Base-by-base conservation (phyloP, 92 coral and sea anemone genomes). In the Umimayanthus kanabou region DNA sequence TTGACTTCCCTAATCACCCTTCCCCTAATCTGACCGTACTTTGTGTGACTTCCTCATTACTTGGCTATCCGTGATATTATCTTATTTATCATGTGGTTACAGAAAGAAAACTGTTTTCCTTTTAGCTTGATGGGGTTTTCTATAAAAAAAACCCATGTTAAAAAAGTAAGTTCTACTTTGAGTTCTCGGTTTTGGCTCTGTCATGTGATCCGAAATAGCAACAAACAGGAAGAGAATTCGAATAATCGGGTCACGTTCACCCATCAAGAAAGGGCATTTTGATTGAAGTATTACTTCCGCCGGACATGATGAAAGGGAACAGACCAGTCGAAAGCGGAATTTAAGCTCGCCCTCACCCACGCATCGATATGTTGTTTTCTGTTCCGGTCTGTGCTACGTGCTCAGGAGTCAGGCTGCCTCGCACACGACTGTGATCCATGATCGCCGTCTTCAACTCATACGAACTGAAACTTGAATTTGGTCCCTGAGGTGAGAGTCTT, bases 271-370 rank as follows among this genome's bases (percentile, higher is more conserved):
- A 76, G 30, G 22, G 20, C 77, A 39, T 39, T 73, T 73, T 39
- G 33, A 22, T 15, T 39, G 50, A 76, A 39, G 8, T 75, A 14
- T 76, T 39, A 11, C 26, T 39, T 76, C 53, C 45, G 47, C 80
- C 80, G 80, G 80, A 76, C 39, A 76, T 76, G 80, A 76, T 47
- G 80, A 29, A 15, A n/a, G 50, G 26, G 53, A 33, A 45, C 43
- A 75, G 7, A 39, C 26, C 80, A 76, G 80, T 40, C 22, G 80
- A 76, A 76, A 76, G 80, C 80, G 57, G 80, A 76, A 76, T 76
- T 5, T 9, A 39, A 15, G n/a, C 8, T 16, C 4, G 57, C 73
- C 16, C n/a, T n/a, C 80, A 42, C 80, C 80, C 53, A 76, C 80
- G 80, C 49, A 37, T 33, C 15, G 22, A 49, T 16, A 40, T 22